A percentile compares a stretch with the other conserved stretches of the same genome.
phyloP scores from a whole-genome alignment of 2,888 invertebrate genomes.

The Drosophila stalkeri region DNA sequence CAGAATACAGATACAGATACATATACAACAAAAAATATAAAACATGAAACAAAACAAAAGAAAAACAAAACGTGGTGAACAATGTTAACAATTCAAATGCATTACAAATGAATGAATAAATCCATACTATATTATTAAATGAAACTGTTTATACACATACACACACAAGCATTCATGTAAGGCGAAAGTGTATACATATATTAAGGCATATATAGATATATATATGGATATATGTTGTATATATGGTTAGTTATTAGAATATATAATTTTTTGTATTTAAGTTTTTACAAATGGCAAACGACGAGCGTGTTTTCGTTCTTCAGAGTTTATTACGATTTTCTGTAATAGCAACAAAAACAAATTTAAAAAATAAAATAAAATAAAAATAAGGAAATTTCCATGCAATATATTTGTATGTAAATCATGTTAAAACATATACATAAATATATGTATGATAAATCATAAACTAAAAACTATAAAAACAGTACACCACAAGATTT shows the following conservation, averaged over 20 bases:
- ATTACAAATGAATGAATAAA: constrained; percentile 69
- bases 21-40: constrained; percentile 39
- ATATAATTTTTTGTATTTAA: constrained; percentile 77
- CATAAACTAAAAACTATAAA: constrained; percentile 8
- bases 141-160: constrained; percentile 68
- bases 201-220: constrained; percentile 40
- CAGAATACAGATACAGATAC: constrained; percentile 46
- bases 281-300: constrained; percentile 68
- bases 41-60: constrained; percentile 2
- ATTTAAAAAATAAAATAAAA: constrained; percentile 7
- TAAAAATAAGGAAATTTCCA: constrained; percentile 33
- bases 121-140: constrained; percentile 65
- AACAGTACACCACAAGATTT: constrained; percentile 51
- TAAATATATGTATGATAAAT: constrained; percentile 17
- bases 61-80: constrained; percentile 71
- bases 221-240: constrained; percentile 54
- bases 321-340: constrained; percentile 53
- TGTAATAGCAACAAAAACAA: constrained; percentile 40
- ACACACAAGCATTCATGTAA: constrained; percentile 43
- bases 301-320: constrained; percentile 57
- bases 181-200: constrained; percentile 49
- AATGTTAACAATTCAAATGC: constrained; percentile 80
- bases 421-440: constrained; percentile 40
- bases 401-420: constrained; percentile 54
- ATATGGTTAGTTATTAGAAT: constrained; percentile 76